phyloP scores from a whole-genome alignment of 2,888 invertebrate species.

The Homarus gammarus region DNA sequence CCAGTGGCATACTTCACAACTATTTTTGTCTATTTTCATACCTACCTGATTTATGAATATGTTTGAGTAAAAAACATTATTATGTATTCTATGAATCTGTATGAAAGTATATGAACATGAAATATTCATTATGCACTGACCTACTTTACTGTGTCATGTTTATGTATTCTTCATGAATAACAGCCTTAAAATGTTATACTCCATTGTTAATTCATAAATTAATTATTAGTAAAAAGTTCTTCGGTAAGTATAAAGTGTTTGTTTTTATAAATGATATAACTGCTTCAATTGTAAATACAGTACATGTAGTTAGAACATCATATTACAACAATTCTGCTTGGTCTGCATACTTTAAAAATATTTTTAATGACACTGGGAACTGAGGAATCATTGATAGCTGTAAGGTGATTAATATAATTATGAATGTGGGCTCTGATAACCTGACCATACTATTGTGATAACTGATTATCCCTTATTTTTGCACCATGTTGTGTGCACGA shows the following conservation, averaged over 20 bases:
- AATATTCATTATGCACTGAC: too few relatives aligned
- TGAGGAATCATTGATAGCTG: background rate
- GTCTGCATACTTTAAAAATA: background rate
- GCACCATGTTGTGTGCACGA: conserved; percentile 29
- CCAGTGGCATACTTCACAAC: too few relatives aligned
- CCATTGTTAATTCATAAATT: background rate
- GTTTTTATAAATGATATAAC: too few relatives aligned
- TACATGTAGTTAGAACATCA: background rate
- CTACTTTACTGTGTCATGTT: too few relatives aligned
- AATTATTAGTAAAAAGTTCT: too few relatives aligned
- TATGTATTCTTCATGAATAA: background rate
- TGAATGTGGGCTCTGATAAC: background rate
- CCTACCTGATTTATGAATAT: too few relatives aligned
- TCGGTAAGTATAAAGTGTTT: too few relatives aligned
- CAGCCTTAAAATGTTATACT: background rate
- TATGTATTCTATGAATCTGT: too few relatives aligned
- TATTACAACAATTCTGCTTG: background rate
- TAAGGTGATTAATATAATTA: background rate
- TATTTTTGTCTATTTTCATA: too few relatives aligned
- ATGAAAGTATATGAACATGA: too few relatives aligned
- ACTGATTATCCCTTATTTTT: conserved; percentile 29
- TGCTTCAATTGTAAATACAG: background rate
- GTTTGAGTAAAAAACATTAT: too few relatives aligned
- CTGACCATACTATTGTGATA: conserved; percentile 24
- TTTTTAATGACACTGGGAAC: background rate